Evolutionary conservation across 2,888 invertebrate genomes (phyloP).

Genomic region (Tenthredo mesomela): DNA sequence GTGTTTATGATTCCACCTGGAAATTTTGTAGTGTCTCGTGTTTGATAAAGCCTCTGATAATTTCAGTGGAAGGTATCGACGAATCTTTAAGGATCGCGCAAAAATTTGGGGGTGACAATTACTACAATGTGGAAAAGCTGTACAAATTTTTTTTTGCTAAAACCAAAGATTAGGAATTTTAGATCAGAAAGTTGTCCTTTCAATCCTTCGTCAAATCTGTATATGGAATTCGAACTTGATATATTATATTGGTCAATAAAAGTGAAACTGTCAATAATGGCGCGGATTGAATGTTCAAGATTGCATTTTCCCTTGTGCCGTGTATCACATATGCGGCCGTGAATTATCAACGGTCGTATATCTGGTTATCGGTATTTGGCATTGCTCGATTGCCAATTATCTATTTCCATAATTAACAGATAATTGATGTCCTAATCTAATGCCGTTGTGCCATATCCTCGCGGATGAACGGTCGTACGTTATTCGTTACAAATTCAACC

Average conservation of each 20-base stretch:
- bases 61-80: too few species aligned
- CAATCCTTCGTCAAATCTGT: too few species aligned
- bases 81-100: too few species aligned
- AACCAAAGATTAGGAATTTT: too few species aligned
- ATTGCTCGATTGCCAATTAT: slow-evolving; percentile 32
- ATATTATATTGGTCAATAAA: not conserved
- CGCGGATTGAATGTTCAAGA: not conserved
- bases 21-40: too few species aligned
- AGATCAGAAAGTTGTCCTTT: too few species aligned
- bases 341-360: not conserved
- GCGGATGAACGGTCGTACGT: slow-evolving; percentile 14
- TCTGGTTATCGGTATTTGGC: slow-evolving; percentile 1
- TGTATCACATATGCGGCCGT: not conserved
- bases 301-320: not conserved
- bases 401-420: slow-evolving; percentile 24
- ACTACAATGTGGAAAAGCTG: too few species aligned
- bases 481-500: slow-evolving; percentile 15
- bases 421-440: slow-evolving; percentile 22
- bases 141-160: too few species aligned
- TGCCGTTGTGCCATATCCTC: not conserved
- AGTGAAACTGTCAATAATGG: not conserved
- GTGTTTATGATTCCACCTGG: too few species aligned
- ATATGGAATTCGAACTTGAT: too few species aligned
- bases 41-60: too few species aligned
- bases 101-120: too few species aligned